phyloP scores from a whole-genome alignment of 2,888 invertebrate species.

The Ametastegia equiseti region DNA sequence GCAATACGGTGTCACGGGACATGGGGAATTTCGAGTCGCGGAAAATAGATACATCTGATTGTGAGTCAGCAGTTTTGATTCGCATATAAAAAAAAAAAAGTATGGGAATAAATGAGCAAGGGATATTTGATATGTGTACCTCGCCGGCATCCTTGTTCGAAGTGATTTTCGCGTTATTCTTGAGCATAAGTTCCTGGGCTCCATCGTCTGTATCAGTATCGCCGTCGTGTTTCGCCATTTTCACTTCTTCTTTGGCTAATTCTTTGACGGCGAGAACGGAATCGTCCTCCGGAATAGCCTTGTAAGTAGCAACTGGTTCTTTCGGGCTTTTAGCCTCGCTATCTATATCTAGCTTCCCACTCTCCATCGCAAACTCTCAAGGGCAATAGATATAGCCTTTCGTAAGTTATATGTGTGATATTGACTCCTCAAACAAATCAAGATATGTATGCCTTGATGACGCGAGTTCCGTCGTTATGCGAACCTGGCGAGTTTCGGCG shows the following conservation, averaged over 20 bases:
- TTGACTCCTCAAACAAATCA: constrained; percentile 2
- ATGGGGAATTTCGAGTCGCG: background rate
- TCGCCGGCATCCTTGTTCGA: constrained; percentile 66
- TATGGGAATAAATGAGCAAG: background rate
- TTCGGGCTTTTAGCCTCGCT: constrained; percentile 63
- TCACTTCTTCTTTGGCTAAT: constrained; percentile 32
- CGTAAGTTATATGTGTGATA: background rate
- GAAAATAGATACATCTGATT: background rate
- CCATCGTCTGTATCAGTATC: constrained; percentile 67
- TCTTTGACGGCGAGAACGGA: constrained; percentile 54
- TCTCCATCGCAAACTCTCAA: constrained; percentile 62
- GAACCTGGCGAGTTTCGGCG: background rate
- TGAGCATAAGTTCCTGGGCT: constrained; percentile 72
- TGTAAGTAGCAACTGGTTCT: constrained; percentile 65
- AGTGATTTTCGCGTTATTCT: constrained; percentile 66
- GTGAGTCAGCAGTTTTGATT: no score
- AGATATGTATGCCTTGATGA: constrained; percentile 24
- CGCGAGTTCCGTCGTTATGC: background rate
- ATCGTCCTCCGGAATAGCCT: constrained; percentile 66
- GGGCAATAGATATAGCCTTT: constrained; percentile 37
- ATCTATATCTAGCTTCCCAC: constrained; percentile 68
- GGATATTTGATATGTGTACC: constrained; percentile 58
- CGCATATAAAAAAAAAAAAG: background rate
- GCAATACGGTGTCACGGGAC: no score
- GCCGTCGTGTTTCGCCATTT: constrained; percentile 69